Base-by-base conservation (phyloP, 2,797 vertebrate species). In the Siniperca scherzeri region DNA sequence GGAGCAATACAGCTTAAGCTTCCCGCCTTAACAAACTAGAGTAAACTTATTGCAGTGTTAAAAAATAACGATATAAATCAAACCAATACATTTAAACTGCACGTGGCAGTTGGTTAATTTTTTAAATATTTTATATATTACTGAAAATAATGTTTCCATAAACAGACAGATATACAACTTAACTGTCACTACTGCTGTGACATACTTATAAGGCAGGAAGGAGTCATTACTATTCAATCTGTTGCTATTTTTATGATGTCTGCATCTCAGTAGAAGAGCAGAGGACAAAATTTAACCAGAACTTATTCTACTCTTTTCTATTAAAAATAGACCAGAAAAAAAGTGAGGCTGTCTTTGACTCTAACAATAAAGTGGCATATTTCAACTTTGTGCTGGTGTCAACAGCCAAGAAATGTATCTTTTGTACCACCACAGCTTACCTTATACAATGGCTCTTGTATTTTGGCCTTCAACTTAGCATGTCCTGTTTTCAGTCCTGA, bases 401-500 rank as follows among this genome's bases (percentile, higher is more conserved):
- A 72, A 62, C 66, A 48, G 21, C n/a, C 5, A 33, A 69, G 19
- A 65, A 57, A 62, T 12, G 2, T 1, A n/a, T 27, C 5, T 44
- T 64, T 33, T 55, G 38, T 7, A 36, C 7, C 4, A 10, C 1
- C 7, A 42, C 14, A 64, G 19, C 84, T 84, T 84, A 97, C 98
- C 97, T 97, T 97, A 88, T 99, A 99, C 55, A 98, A 91, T 0
- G 94, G 74, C 85, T 99, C 98, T 80, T 98, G 97, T 90, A 99
- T 97, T 93, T 95, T 97, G 25, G 97, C 98, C 91, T 97, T 97
- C 70, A 99, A 89, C 90, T 97, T 99, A 38, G 98, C 97, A 62
- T 98, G 98, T 72, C 99, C 99, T 0, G 97, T 99, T 96, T 98
- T 99, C 93, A 97, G 95, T 61, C 98, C 96, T 82, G 96, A 97